Conservation (phyloP, 2,888 invertebrate species). For the Mythimna loreyi region DNA sequence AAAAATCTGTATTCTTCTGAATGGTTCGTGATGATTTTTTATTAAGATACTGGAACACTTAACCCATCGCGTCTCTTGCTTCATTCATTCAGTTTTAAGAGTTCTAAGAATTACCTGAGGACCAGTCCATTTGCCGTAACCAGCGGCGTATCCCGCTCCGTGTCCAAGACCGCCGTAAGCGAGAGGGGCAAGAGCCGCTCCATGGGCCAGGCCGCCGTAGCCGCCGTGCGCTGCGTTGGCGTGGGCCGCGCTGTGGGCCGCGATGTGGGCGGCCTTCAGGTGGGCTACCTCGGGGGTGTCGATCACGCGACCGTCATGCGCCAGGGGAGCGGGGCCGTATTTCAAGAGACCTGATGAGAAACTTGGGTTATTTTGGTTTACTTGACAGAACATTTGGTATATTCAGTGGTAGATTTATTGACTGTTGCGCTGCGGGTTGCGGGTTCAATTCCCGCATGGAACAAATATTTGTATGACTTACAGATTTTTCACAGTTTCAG, state of each 20-base stretch:
- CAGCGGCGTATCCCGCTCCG: slow-evolving; percentile 78
- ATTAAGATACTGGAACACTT: too few species aligned
- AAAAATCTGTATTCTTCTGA: too few species aligned
- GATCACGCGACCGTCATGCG: slow-evolving; percentile 87
- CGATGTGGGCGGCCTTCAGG: slow-evolving; percentile 90
- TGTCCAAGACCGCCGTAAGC: slow-evolving; percentile 70
- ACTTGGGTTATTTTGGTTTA: neutral
- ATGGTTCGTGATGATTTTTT: too few species aligned
- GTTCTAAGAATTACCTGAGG: slow-evolving; percentile 72
- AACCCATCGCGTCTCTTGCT: too few species aligned
- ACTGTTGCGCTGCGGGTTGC: too few species aligned
- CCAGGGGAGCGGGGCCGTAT: slow-evolving; percentile 89
- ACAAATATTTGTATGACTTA: too few species aligned
- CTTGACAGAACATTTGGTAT: too few species aligned
- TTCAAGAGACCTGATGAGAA: slow-evolving; percentile 83
- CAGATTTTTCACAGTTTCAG: too few species aligned
- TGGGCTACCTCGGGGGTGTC: slow-evolving; percentile 91
- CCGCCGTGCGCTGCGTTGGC: slow-evolving; percentile 74
- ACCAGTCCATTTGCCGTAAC: slow-evolving; percentile 88
- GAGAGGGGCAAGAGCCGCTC: slow-evolving; percentile 71
- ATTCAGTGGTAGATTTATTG: too few species aligned
- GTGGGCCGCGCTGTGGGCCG: slow-evolving; percentile 85
- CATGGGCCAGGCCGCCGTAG: slow-evolving; percentile 69
- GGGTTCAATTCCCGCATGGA: too few species aligned
- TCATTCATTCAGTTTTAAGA: neutral